Conservation (phyloP, 2,888 invertebrate species). For the Caenorhabditis macrosperma region DNA sequence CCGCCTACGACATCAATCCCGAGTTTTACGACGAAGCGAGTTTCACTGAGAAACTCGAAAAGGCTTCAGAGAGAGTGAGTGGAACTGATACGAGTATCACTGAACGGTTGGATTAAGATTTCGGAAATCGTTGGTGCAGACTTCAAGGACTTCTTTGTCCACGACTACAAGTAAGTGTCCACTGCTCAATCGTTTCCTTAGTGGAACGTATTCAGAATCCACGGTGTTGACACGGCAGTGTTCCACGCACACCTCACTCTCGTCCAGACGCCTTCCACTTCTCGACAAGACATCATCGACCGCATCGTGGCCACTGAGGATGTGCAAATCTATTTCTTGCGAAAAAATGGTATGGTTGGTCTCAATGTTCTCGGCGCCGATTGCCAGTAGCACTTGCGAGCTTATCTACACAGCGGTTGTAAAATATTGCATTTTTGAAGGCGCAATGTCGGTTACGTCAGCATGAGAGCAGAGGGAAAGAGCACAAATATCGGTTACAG, state of each 20-base stretch:
- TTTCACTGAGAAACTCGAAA: constrained; percentile 31
- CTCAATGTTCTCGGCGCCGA: constrained; percentile 22
- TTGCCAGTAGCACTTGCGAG: background rate
- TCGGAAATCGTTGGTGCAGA: constrained; percentile 31
- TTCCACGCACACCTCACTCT: constrained; percentile 46
- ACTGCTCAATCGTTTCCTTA: background rate
- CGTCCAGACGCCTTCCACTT: constrained; percentile 1
- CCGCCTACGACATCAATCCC: constrained; percentile 31
- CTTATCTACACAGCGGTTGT: constrained; percentile 29
- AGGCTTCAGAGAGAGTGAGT: constrained; percentile 29
- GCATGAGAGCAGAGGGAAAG: constrained; percentile 13
- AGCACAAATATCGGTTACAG: constrained; percentile 33
- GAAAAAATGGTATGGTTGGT: constrained; percentile 37
- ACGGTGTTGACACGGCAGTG: constrained; percentile 42
- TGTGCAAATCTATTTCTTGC: constrained; percentile 48
- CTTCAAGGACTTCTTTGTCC: constrained; percentile 41
- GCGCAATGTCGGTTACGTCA: constrained; percentile 35
- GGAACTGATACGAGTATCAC: background rate
- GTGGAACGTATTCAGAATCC: constrained; percentile 35
- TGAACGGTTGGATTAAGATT: constrained; percentile 12
- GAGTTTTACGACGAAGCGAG: constrained; percentile 31
- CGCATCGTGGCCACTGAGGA: constrained; percentile 36
- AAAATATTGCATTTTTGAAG: constrained; percentile 35
- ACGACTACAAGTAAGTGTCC: constrained; percentile 42
- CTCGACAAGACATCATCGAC: constrained; percentile 55